phyloP scores from a whole-genome alignment of 2,888 invertebrate genomes.

The Neoitamus cyanurus region DNA sequence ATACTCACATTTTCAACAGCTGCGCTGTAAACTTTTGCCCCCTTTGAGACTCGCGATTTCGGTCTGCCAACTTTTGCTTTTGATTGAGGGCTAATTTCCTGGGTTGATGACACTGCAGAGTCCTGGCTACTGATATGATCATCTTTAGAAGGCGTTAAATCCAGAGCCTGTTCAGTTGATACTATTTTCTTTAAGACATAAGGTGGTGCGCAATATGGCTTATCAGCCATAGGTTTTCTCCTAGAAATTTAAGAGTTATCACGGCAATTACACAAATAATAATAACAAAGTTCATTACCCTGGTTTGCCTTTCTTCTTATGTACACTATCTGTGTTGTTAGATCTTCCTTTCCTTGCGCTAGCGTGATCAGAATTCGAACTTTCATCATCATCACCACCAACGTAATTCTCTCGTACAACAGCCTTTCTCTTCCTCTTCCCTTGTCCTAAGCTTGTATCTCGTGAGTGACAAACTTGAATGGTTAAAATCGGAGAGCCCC shows the following conservation, averaged over 20 bases:
- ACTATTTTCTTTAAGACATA: background rate
- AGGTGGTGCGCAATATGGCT: background rate
- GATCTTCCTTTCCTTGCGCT: background rate
- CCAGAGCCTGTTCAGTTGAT: background rate
- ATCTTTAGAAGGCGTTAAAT: background rate
- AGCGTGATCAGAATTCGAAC: conserved; percentile 17
- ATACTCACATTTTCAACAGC: conserved; percentile 64
- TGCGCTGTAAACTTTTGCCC: conserved; percentile 64
- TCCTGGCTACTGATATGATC: conserved; percentile 47
- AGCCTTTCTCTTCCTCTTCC: conserved; percentile 17
- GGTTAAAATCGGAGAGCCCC: background rate
- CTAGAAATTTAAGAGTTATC: background rate
- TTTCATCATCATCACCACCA: background rate
- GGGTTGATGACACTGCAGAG: conserved; percentile 56
- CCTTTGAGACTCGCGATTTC: background rate
- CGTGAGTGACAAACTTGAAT: background rate
- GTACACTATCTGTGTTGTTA: background rate
- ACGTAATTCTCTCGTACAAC: background rate
- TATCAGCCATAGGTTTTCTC: background rate
- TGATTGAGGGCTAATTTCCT: conserved; percentile 50
- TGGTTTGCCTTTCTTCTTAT: background rate
- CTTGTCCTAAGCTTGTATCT: background rate
- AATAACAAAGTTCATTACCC: background rate
- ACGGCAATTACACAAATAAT: too few species aligned
- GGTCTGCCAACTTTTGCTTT: conserved; percentile 53